These are phyloP conservation scores for Lasioglossum leucozonium DNA, from an alignment of 2,888 invertebrate genomes.

Conservation along the genomic window DNA sequence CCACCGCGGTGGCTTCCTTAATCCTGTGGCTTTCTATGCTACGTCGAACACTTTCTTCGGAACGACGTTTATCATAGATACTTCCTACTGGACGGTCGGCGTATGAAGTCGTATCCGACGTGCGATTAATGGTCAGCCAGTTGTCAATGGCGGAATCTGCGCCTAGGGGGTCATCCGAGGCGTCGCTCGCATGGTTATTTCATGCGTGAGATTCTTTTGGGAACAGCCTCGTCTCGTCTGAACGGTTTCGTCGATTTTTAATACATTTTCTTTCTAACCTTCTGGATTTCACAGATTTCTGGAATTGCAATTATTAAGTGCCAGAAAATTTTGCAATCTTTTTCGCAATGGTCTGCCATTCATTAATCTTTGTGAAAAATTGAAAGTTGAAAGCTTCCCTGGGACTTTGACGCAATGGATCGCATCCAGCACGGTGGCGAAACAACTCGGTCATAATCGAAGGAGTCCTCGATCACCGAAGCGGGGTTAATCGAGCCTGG, in stretches of 20 bases:
- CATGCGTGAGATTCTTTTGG: background rate
- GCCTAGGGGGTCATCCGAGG: background rate
- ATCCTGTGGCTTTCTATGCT: background rate
- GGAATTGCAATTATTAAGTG: too few relatives aligned
- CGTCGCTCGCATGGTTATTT: background rate
- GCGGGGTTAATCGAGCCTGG: background rate
- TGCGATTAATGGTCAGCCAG: background rate
- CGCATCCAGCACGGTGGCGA: too few relatives aligned
- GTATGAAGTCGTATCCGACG: background rate
- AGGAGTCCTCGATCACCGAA: too few relatives aligned
- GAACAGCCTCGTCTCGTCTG: too few relatives aligned
- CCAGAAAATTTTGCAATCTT: too few relatives aligned
- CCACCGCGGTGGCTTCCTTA: constrained; percentile 1
- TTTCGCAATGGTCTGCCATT: too few relatives aligned
- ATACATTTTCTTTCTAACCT: too few relatives aligned
- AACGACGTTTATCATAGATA: background rate
- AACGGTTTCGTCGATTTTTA: too few relatives aligned
- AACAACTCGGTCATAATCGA: too few relatives aligned
- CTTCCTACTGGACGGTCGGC: background rate
- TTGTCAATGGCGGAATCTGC: background rate
- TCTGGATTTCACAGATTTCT: too few relatives aligned
- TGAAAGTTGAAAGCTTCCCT: background rate
- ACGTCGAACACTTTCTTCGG: background rate
- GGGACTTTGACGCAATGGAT: background rate
- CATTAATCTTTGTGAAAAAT: background rate